phyloP scores from a whole-genome alignment of 2,888 invertebrate species.

The Crocallis elinguaria region DNA sequence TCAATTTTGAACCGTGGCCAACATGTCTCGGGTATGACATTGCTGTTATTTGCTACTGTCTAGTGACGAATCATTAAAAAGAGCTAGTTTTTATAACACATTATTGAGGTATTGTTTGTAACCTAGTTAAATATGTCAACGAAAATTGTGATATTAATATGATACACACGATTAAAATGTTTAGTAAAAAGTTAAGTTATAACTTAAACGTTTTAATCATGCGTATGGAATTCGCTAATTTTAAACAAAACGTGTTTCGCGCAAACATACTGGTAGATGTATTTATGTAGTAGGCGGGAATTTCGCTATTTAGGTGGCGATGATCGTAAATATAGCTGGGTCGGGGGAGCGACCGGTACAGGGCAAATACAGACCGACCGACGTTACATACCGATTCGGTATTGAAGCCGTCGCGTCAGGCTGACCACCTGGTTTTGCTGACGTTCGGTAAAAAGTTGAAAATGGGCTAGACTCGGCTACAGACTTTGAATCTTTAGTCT shows the following conservation, averaged over 20 bases:
- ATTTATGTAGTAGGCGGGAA: slow-evolving; percentile 44
- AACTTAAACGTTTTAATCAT: too few relatives aligned
- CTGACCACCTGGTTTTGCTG: slow-evolving; percentile 3
- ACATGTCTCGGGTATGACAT: slow-evolving; percentile 33
- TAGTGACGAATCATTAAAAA: not conserved
- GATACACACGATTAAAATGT: too few relatives aligned
- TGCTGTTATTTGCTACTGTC: not conserved
- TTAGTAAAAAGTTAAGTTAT: too few relatives aligned
- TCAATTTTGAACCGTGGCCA: slow-evolving; percentile 51
- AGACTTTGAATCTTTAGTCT: not conserved
- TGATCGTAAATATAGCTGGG: slow-evolving; percentile 62
- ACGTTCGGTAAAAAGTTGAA: not conserved
- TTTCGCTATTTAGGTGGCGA: slow-evolving; percentile 47
- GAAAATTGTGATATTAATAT: too few relatives aligned
- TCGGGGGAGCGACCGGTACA: slow-evolving; percentile 37
- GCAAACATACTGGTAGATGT: not conserved
- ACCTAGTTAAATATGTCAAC: not conserved
- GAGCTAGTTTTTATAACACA: not conserved
- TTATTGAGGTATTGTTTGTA: not conserved
- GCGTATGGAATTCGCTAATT: slow-evolving; percentile 3
- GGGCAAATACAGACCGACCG: slow-evolving; percentile 5
- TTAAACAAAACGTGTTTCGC: not conserved
- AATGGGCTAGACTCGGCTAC: not conserved
- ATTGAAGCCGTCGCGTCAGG: not conserved
- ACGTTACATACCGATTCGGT: slow-evolving; percentile 1